These are phyloP conservation scores for Crotalus horridus DNA, from an alignment of 2,113 vertebrate species.

Conservation along the genomic window DNA sequence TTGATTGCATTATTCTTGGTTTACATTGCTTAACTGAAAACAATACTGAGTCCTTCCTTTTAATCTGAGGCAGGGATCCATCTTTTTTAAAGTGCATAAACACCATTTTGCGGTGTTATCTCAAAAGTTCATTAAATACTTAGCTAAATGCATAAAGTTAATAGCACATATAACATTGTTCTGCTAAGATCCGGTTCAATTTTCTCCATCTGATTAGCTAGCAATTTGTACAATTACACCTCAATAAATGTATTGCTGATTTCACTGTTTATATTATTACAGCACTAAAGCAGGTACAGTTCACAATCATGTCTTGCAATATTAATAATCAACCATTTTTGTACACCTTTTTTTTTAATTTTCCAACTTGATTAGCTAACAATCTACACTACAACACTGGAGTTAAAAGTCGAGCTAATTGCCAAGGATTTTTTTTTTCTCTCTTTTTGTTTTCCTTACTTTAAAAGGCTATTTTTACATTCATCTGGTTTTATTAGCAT, in stretches of 20 bases:
- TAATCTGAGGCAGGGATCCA: conserved; percentile 1
- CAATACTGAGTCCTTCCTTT: neutral
- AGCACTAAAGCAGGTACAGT: conserved; percentile 58
- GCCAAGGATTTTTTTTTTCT: conserved; percentile 49
- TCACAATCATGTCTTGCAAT: conserved; percentile 49
- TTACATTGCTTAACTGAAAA: conserved; percentile 22
- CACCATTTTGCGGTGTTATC: neutral
- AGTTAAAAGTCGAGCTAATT: conserved; percentile 68
- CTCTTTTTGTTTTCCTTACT: conserved; percentile 8
- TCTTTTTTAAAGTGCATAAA: neutral
- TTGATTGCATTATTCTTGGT: conserved; percentile 28
- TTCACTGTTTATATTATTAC: conserved; percentile 64
- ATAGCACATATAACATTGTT: conserved; percentile 54
- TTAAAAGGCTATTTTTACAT: conserved; percentile 45
- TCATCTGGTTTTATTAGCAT: conserved; percentile 56
- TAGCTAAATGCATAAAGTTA: conserved; percentile 47
- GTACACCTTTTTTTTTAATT: conserved; percentile 61
- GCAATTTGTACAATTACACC: conserved; percentile 67
- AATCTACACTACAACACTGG: conserved; percentile 58
- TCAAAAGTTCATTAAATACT: conserved; percentile 42
- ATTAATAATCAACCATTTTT: conserved; percentile 64
- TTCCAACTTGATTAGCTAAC: conserved; percentile 66
- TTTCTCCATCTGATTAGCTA: conserved; percentile 63
- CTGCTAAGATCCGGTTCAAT: conserved; percentile 46
- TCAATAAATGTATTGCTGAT: conserved; percentile 62